phyloP scores from a whole-genome alignment of 2,888 invertebrate species.

The Mesorhabditis sp. region DNA sequence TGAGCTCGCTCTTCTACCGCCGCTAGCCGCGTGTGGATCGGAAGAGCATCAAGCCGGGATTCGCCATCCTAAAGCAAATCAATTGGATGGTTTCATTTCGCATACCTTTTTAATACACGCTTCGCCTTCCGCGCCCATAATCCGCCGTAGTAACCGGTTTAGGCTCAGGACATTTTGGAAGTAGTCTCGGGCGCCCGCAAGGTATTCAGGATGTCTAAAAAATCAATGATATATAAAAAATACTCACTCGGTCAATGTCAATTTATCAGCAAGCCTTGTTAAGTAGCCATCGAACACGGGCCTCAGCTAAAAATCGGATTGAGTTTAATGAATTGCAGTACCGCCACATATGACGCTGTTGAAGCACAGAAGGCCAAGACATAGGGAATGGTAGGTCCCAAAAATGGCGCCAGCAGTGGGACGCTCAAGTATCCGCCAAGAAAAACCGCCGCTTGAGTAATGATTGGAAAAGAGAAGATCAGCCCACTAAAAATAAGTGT shows the following conservation, averaged over 20 bases:
- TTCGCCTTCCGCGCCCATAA: slow-evolving; percentile 13
- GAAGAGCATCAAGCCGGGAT: not conserved
- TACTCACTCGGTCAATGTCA: slow-evolving; percentile 19
- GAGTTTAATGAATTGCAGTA: slow-evolving; percentile 23
- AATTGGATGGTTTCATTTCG: not conserved
- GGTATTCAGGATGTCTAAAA: slow-evolving; percentile 37
- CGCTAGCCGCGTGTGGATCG: not conserved
- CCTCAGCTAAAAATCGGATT: not conserved
- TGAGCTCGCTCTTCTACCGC: not conserved
- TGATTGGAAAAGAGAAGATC: not conserved
- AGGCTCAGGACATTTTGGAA: slow-evolving; percentile 33
- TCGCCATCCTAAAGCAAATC: not conserved
- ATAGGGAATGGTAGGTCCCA: not conserved
- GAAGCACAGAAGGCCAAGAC: slow-evolving; percentile 12
- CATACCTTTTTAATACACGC: not conserved
- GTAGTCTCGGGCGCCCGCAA: slow-evolving; percentile 34
- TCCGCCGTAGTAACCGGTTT: slow-evolving; percentile 26
- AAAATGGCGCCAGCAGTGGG: not conserved
- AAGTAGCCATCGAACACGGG: slow-evolving; percentile 21
- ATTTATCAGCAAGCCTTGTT: slow-evolving; percentile 24
- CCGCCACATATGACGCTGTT: slow-evolving; percentile 16
- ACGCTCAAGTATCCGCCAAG: slow-evolving; percentile 27
- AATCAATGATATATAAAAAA: not conserved
- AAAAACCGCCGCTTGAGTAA: slow-evolving; percentile 23
- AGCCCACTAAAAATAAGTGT: not conserved